phyloP scores from a whole-genome alignment of 2,797 vertebrate genomes.

The Jordanella pulchra region DNA sequence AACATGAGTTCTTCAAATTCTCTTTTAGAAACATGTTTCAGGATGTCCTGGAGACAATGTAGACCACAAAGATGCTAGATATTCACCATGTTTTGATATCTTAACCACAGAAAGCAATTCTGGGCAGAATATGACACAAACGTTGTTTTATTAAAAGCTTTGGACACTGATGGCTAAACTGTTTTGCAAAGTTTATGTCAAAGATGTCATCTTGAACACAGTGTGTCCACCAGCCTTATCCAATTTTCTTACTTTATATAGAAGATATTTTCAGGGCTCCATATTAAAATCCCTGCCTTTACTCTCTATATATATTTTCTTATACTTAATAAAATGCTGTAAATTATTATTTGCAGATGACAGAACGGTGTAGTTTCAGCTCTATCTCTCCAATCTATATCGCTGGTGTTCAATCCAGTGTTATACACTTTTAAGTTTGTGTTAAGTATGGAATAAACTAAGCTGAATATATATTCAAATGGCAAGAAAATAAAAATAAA shows the following conservation, averaged over 20 bases:
- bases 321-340: background rate
- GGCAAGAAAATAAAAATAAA: background rate
- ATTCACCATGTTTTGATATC: background rate
- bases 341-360: background rate
- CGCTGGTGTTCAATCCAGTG: background rate
- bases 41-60: slow-evolving; percentile 76
- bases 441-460: background rate
- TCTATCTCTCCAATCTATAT: background rate
- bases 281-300: background rate
- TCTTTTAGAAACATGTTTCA: slow-evolving; percentile 83
- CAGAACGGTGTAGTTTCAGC: background rate
- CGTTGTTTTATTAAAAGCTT: background rate
- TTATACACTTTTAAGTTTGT: background rate
- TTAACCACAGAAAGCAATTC: background rate
- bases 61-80: background rate
- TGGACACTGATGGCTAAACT: background rate
- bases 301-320: background rate
- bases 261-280: background rate
- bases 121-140: background rate
- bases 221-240: background rate
- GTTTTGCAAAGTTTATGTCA: background rate
- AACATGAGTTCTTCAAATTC: slow-evolving; percentile 85
- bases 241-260: background rate
- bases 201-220: background rate
- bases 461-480: background rate